phyloP scores from a whole-genome alignment of 2,113 vertebrate genomes.

The Tupaia chinensis region DNA sequence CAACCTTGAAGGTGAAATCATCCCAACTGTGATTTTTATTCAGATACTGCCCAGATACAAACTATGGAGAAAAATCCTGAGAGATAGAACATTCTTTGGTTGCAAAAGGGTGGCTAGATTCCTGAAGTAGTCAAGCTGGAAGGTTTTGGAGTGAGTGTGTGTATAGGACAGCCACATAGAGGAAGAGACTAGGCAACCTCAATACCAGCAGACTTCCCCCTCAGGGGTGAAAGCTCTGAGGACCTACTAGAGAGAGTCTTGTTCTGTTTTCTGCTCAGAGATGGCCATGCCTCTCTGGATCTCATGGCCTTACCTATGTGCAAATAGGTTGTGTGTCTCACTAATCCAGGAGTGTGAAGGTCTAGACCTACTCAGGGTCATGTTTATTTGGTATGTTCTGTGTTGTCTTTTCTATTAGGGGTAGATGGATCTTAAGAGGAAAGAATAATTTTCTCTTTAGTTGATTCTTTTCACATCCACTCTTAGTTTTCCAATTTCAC shows the following conservation, averaged over 20 bases:
- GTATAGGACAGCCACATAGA: too few relatives aligned
- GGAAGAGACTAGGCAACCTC: neutral
- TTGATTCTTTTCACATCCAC: neutral
- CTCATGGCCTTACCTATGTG: neutral
- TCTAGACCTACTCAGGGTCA: neutral
- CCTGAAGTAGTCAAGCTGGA: neutral
- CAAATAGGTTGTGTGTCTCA: neutral
- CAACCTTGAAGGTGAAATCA: slow-evolving; percentile 10
- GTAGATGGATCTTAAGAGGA: neutral
- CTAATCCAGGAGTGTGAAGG: neutral
- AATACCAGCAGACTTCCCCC: neutral
- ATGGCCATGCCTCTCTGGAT: neutral
- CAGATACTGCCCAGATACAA: neutral
- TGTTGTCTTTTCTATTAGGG: neutral
- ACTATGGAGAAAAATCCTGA: neutral
- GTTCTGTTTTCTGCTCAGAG: neutral
- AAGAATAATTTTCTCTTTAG: neutral
- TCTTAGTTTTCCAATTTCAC: neutral
- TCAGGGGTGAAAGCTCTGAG: neutral
- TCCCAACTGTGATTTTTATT: neutral
- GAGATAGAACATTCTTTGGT: neutral
- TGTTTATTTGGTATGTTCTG: neutral
- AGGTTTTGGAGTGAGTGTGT: neutral
- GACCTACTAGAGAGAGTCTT: neutral
- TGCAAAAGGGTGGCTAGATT: neutral